Conservation (phyloP, 2,113 vertebrate genomes). For the Chinchilla lanigera region DNA sequence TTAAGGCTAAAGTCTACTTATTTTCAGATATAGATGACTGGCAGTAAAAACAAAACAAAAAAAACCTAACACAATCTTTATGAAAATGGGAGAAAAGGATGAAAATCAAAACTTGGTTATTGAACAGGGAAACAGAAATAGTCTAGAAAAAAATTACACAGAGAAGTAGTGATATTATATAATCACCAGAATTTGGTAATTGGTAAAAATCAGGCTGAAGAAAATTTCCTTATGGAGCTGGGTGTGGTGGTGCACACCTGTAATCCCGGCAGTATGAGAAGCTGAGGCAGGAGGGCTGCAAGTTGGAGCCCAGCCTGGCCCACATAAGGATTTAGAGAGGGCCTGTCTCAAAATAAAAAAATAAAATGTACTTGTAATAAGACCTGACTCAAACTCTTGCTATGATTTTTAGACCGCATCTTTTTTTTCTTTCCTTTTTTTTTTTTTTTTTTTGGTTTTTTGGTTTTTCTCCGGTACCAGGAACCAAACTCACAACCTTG, state of each 20-base stretch:
- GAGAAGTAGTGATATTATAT: not conserved
- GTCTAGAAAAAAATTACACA: not conserved
- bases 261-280: not conserved
- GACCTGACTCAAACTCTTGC: not conserved
- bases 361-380: not conserved
- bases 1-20: slow-evolving; percentile 6
- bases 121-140: not conserved
- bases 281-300: not conserved
- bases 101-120: slow-evolving; percentile 26
- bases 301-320: not conserved
- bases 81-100: not conserved
- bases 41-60: not conserved
- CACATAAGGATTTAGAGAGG: not conserved
- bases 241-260: not conserved
- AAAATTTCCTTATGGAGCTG: not conserved
- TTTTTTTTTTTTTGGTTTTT: no score
- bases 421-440: no score
- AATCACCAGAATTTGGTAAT: not conserved
- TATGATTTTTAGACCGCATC: not conserved
- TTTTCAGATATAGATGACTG: not conserved
- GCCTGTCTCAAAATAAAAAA: not conserved
- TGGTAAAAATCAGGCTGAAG: slow-evolving; percentile 2
- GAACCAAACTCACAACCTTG: no score
- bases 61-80: not conserved
- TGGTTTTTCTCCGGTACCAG: no score